Evolutionary conservation across 2,113 vertebrate species (phyloP).

Genomic region (Camelus bactrianus): DNA sequence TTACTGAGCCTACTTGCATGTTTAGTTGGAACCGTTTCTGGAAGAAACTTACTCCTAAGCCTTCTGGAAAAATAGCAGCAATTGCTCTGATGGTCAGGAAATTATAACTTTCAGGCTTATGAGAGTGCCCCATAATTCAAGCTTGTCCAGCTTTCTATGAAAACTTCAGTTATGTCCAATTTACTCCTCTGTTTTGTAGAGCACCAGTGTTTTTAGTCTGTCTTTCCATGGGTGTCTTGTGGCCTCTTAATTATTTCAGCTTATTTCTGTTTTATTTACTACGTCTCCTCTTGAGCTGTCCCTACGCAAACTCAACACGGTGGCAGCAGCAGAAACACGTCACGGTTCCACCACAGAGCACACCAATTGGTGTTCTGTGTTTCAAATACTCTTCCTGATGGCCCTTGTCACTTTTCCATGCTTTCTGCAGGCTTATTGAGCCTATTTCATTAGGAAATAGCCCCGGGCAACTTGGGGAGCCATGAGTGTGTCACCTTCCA

Average conservation of each 20-base stretch:
- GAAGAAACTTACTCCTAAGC: neutral
- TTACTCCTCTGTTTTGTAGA: neutral
- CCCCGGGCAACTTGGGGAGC: neutral
- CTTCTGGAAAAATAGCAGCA: too few relatives aligned
- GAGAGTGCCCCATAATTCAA: neutral
- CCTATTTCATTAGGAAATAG: neutral
- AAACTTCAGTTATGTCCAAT: fast-evolving
- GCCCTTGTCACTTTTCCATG: neutral
- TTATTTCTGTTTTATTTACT: neutral
- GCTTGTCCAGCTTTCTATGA: neutral
- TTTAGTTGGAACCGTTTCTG: neutral
- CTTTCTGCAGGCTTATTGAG: neutral
- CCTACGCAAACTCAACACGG: neutral
- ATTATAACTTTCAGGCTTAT: neutral
- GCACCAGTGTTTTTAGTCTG: neutral
- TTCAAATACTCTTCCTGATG: neutral
- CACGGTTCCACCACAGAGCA: neutral
- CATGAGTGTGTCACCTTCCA: neutral
- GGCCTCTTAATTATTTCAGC: neutral
- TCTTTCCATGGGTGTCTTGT: neutral
- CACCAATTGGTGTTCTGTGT: neutral
- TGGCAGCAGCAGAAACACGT: neutral
- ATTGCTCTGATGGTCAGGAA: neutral
- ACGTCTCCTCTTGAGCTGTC: neutral
- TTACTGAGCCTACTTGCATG: neutral